Percentiles rank a stretch among this genome's conserved stretches.
These are phyloP conservation scores for Cisticola juncidis DNA, from an alignment of 2,113 vertebrate species.

Conservation along the genomic window DNA sequence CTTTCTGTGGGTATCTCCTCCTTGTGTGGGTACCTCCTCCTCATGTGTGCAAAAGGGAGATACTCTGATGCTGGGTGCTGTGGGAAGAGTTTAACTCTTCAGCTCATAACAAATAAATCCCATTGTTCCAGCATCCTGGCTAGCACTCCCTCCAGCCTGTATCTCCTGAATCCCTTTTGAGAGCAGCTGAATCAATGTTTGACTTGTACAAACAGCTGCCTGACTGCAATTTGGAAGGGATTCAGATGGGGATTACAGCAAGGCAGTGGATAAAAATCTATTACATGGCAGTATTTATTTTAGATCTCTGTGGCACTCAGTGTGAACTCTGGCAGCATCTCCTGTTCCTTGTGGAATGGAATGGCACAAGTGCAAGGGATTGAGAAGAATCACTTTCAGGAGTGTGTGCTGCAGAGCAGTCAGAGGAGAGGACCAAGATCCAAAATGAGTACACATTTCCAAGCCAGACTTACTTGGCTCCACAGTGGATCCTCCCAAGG, in stretches of 20 bases:
- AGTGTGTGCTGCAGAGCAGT: neutral
- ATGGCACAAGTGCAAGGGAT: constrained; percentile 9
- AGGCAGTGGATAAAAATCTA: constrained; percentile 68
- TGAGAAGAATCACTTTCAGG: constrained; percentile 1
- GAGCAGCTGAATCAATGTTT: constrained; percentile 74
- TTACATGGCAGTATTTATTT: constrained; percentile 67
- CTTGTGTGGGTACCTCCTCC: constrained; percentile 28
- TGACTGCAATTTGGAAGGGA: constrained; percentile 65
- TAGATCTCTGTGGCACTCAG: constrained; percentile 19
- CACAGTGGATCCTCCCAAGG: neutral
- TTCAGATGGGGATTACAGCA: constrained; percentile 66
- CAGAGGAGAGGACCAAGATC: neutral
- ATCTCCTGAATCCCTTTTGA: neutral
- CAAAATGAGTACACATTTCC: neutral
- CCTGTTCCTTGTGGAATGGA: constrained; percentile 41
- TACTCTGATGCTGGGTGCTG: neutral
- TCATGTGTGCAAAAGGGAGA: neutral
- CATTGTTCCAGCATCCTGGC: constrained; percentile 21
- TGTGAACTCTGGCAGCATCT: constrained; percentile 39
- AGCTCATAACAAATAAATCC: neutral
- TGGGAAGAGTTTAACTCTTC: constrained; percentile 69
- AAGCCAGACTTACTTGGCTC: neutral
- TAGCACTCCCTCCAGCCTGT: neutral
- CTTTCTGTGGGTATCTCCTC: constrained; percentile 49
- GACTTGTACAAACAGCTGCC: constrained; percentile 62